Evolutionary conservation across 1,140 invertebrate species (phyloP).

Genomic region (Pseudomyrmex concolor): DNA sequence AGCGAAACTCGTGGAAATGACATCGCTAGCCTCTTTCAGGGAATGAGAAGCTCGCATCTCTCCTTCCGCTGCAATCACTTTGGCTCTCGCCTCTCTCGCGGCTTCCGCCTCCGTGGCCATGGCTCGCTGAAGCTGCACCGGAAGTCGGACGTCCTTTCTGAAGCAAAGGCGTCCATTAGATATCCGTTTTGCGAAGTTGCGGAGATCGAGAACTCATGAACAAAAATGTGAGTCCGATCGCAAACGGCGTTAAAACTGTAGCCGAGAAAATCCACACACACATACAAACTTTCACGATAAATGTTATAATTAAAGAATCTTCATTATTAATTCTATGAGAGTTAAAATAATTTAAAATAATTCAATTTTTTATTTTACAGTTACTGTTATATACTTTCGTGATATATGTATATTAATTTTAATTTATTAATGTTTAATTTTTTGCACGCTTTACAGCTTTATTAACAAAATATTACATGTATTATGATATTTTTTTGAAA

Average conservation of each 20-base stretch:
- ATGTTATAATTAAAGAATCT: neutral
- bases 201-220: neutral
- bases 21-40: conserved; percentile 95
- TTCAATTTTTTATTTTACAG: too few species aligned
- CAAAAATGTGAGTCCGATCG: neutral
- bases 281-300: neutral
- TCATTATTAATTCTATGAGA: neutral
- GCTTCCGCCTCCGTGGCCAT: conserved; percentile 97
- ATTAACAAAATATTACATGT: too few species aligned
- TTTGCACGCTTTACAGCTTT: too few species aligned
- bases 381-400: too few species aligned
- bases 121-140: conserved; percentile 94
- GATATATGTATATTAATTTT: too few species aligned
- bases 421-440: too few species aligned
- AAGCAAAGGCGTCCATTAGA: conserved; percentile 71
- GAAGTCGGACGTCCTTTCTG: conserved; percentile 96
- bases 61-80: conserved; percentile 91
- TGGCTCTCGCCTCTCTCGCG: conserved; percentile 91
- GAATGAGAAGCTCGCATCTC: conserved; percentile 96
- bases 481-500: too few species aligned
- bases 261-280: too few species aligned
- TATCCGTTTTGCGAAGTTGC: conserved; percentile 28
- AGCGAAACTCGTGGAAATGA: conserved; percentile 92
- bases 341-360: neutral
- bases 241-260: neutral